These are phyloP conservation scores for Danio jaintianensis DNA, from an alignment of 2,797 vertebrate species.

Conservation along the genomic window DNA sequence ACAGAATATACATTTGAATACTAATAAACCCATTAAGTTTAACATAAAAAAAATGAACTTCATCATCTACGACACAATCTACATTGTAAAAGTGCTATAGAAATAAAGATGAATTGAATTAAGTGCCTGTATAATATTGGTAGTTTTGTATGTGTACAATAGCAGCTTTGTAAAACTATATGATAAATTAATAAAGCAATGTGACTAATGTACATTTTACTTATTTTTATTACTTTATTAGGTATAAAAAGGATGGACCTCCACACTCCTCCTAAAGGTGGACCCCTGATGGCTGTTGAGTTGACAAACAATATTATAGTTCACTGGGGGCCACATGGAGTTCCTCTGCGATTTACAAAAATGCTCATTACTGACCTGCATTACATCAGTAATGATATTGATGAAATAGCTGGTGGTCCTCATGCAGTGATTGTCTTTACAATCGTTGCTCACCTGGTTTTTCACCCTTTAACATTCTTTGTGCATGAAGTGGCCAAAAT, in stretches of 20 bases:
- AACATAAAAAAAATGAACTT: too few species aligned
- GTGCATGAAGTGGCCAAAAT: neutral
- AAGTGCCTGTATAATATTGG: too few species aligned
- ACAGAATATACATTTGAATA: too few species aligned
- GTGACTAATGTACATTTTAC: neutral
- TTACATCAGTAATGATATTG: conserved; percentile 11
- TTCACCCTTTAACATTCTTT: neutral
- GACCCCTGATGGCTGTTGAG: neutral
- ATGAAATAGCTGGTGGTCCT: conserved; percentile 8
- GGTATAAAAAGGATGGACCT: conserved; percentile 8
- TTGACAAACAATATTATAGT: neutral
- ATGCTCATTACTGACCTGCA: neutral
- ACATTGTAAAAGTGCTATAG: too few species aligned
- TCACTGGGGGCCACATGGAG: neutral
- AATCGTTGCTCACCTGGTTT: neutral
- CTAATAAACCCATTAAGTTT: too few species aligned
- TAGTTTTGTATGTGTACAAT: too few species aligned
- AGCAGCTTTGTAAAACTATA: neutral
- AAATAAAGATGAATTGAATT: too few species aligned
- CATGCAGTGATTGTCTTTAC: neutral
- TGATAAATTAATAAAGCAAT: neutral
- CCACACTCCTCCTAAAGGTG: neutral
- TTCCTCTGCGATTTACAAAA: neutral
- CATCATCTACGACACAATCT: too few species aligned
- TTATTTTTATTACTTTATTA: neutral